A percentile compares a stretch with the other conserved stretches of the same genome.
Conservation (phyloP, 2,797 vertebrate genomes). For the Amazonetta brasiliensis region DNA sequence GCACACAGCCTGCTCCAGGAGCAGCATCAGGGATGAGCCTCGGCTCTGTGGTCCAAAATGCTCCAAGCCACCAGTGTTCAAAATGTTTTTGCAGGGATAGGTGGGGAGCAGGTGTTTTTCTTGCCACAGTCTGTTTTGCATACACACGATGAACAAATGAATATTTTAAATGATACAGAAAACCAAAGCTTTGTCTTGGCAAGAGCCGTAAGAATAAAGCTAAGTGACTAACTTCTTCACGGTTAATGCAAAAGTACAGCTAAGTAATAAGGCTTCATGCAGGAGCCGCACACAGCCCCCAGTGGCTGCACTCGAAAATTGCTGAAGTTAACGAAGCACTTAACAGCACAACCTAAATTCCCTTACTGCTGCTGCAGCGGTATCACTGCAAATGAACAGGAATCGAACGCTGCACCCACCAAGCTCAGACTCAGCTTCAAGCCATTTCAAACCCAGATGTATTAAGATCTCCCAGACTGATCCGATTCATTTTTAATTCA, state of each 20-base stretch:
- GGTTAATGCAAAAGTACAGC: accelerated
- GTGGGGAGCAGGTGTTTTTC: not conserved
- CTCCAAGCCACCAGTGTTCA: too few relatives aligned
- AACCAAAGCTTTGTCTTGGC: not conserved
- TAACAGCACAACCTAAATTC: not conserved
- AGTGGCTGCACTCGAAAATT: not conserved
- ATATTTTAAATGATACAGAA: not conserved
- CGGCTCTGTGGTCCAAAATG: too few relatives aligned
- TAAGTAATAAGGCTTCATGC: not conserved
- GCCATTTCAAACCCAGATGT: not conserved
- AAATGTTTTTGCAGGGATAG: not conserved
- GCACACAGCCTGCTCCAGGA: not conserved
- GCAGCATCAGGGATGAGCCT: not conserved
- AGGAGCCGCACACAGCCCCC: not conserved
- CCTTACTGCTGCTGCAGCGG: not conserved
- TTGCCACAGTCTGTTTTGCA: accelerated
- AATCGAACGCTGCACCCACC: not conserved
- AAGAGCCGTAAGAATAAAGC: not conserved
- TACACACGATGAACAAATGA: not conserved
- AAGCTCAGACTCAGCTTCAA: not conserved
- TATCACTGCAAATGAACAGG: accelerated
- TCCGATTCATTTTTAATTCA: not conserved
- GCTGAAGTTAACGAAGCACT: not conserved
- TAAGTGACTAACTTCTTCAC: accelerated
- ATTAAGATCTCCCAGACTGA: not conserved